Conservation (phyloP, 2,797 vertebrate species). For the Cygnus olor region DNA sequence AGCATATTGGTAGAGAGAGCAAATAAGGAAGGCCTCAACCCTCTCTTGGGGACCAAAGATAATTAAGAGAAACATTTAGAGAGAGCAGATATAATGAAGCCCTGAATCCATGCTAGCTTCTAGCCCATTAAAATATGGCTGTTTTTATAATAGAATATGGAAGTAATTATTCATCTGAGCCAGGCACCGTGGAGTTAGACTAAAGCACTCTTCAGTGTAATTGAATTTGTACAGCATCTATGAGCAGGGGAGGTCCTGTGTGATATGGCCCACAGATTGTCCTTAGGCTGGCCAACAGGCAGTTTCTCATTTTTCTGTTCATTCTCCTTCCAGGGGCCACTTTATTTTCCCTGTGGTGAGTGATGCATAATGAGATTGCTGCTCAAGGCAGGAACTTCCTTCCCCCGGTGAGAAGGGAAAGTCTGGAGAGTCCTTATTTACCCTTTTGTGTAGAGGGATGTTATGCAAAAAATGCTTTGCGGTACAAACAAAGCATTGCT, state of each 20-base stretch:
- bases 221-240: constrained; percentile 58
- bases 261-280: neutral
- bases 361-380: neutral
- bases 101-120: constrained; percentile 22
- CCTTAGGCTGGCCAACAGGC: constrained; percentile 24
- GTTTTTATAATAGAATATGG: constrained; percentile 21
- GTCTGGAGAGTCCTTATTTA: constrained; percentile 28
- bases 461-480: neutral
- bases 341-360: constrained; percentile 8
- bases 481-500: neutral
- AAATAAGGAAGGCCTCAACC: constrained; percentile 23
- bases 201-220: neutral
- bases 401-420: neutral
- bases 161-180: constrained; percentile 46
- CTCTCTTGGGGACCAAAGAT: constrained; percentile 40
- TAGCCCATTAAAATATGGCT: constrained; percentile 16
- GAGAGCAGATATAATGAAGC: constrained; percentile 29
- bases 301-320: constrained; percentile 27
- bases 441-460: neutral
- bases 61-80: constrained; percentile 62
- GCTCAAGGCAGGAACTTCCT: constrained; percentile 16
- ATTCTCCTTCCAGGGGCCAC: neutral
- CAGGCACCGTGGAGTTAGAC: neutral
- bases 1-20: neutral
- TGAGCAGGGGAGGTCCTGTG: constrained; percentile 3